Conservation (phyloP, 1,140 invertebrate species). For the Pentalonia nigronervosa region DNA sequence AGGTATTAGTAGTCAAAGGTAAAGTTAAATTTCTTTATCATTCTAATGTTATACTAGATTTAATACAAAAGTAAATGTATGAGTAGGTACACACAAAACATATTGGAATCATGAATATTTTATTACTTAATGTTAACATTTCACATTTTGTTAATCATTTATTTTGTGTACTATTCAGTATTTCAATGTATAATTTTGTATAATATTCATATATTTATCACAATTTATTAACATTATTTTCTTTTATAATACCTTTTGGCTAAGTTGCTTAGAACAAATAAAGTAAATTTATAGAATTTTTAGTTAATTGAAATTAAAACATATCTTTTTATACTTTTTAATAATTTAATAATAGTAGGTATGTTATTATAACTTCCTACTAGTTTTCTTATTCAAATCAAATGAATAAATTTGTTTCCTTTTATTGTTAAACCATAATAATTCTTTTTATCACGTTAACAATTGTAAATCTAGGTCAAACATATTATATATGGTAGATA, state of each 20-base stretch:
- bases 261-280: neutral
- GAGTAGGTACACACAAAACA: neutral
- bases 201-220: no score
- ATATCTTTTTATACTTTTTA: neutral
- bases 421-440: neutral
- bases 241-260: neutral
- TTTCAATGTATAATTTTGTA: no score
- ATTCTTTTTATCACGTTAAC: neutral
- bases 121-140: neutral
- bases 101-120: neutral
- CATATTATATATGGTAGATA: neutral
- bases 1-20: no score
- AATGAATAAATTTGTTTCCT: neutral
- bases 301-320: neutral
- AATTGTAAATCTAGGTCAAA: conserved; percentile 5
- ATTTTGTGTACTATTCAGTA: no score
- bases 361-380: neutral
- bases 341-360: neutral
- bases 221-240: no score
- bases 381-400: neutral
- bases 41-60: neutral
- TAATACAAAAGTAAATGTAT: neutral
- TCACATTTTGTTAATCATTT: no score
- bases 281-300: neutral
- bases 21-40: no score